A percentile compares a stretch with the other conserved stretches of the same genome.
phyloP scores from a whole-genome alignment of 2,888 invertebrate genomes.

The Chromoteleia sp. region DNA sequence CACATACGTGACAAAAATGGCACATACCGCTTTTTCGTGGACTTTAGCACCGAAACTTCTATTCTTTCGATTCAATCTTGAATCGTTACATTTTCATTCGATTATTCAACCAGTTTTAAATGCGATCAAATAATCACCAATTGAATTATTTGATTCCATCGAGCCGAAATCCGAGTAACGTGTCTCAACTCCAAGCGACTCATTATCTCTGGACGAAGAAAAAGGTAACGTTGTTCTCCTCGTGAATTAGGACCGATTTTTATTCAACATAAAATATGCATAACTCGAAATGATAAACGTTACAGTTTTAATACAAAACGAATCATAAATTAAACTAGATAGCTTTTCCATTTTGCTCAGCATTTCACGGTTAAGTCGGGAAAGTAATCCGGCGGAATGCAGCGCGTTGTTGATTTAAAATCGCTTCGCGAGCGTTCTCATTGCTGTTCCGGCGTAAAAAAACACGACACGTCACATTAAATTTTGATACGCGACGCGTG shows the following conservation, averaged over 20 bases:
- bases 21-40: too few relatives aligned
- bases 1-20: too few relatives aligned
- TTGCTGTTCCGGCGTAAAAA: conserved; percentile 4
- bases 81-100: background rate
- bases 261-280: background rate
- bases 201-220: conserved; percentile 7
- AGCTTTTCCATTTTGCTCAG: conserved; percentile 25
- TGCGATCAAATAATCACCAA: conserved; percentile 4
- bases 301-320: conserved; percentile 15
- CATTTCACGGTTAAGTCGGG: conserved; percentile 8
- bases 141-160: conserved; percentile 12
- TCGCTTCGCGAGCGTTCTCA: conserved; percentile 4
- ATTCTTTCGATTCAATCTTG: conserved; percentile 1
- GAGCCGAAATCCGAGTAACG: background rate
- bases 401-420: conserved; percentile 27
- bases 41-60: too few relatives aligned
- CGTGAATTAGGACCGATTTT: background rate
- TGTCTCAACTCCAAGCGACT: background rate
- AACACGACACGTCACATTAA: conserved; percentile 5
- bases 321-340: conserved; percentile 14
- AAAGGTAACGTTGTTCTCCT: background rate
- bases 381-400: conserved; percentile 20
- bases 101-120: background rate
- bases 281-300: conserved; percentile 16
- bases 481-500: background rate